Evolutionary conservation across 2,888 invertebrate genomes (phyloP), one percentile per base, ranked within the genome.

Genomic region (Drosophila acutilabella): DNA sequence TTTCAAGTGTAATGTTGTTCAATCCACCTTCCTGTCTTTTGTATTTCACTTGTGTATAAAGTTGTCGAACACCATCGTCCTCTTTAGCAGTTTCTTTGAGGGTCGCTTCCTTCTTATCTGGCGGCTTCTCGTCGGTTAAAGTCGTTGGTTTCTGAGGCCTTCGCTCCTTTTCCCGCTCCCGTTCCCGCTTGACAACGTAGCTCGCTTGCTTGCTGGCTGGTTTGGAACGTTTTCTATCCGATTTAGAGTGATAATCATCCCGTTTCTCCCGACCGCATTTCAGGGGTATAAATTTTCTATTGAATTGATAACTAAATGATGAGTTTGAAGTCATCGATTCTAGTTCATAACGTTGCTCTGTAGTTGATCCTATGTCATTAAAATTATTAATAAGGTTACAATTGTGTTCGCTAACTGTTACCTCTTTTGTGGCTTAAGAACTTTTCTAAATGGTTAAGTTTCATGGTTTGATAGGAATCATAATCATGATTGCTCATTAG

Each of bases 241-340:
- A 5, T n/a, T 50, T 50, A 0, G 38, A 7, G 14, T 72, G 65
- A 16, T 71, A 80, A 1, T 57, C 47, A 0, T 57, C 57, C 0
- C 33, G 51, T 1, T 59, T 80, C 1, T 69, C 44, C 5, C 48
- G 40, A 13, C 2, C 0, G 6, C 33, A 8, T 42, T 56, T 53
- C 0, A 77, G 4, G 1, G 87, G 80, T 59, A 90, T 59, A 11
- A 85, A 88, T 57, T 89, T 88, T 4, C 61, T 66, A 0, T 67
- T 71, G 2, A 86, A 74, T 18, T 89, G 80, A 18, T 71, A 90
- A 42, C 53, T 72, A 40, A 81, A 52, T 16, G 89, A 87, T 4
- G 90, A 91, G 13, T 89, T 82, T 2, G 91, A 83, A n/a, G 88
- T 77, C 7, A 66, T 45, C 0, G 71, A 48, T 4, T 69, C 69